Evolutionary conservation across 2,113 vertebrate genomes (phyloP), one percentile per base, ranked within the genome.

Genomic region (Struthio camelus): DNA sequence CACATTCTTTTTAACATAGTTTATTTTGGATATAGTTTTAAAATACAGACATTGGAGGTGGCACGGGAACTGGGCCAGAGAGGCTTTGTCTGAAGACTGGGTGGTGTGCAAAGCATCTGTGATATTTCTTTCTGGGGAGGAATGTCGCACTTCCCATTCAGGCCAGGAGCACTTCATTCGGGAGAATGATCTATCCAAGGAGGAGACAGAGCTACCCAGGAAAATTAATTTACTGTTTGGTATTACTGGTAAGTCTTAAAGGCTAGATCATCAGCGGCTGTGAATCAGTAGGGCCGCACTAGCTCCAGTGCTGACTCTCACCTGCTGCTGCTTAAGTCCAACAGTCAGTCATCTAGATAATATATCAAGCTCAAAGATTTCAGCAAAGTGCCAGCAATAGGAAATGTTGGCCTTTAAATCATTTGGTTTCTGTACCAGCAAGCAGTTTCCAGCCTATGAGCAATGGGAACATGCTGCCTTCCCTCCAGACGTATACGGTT

Each of bases 151-250:
- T 81, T 91, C 54, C 85, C 59, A 34, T 80, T n/a, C 64, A 38
- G 80, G 85, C 85, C 94, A 95, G 50, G 27, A 91, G 67, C 85
- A 86, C 90, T 90, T 95, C 77, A 70, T 96, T 80, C 75, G n/a
- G 50, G 50, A 85, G 48, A 16, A 23, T 2, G 1, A n/a, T 64
- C 58, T n/a, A 40, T 76, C 80, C 87, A 86, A 94, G 62, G 3
- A 65, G 46, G 34, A 75, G 46, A 71, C 34, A 32, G 36, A 59
- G 38, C n/a, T 36, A 34, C 56, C 62, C 69, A 36, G 69, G 42
- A 73, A 72, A 89, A 67, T 64, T 42, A 66, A 61, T 78, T 78
- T 34, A 64, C 9, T 86, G 1, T 66, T 87, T 83, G 34, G 77
- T 38, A 6, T 34, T 67, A 19, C 30, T 67, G 16, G 4, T 84